A percentile compares a stretch with the other conserved stretches of the same genome.
Evolutionary conservation across 37 sponge, comb jelly and placozoan species (phyloP).

Genomic region (Oscarella lobularis): DNA sequence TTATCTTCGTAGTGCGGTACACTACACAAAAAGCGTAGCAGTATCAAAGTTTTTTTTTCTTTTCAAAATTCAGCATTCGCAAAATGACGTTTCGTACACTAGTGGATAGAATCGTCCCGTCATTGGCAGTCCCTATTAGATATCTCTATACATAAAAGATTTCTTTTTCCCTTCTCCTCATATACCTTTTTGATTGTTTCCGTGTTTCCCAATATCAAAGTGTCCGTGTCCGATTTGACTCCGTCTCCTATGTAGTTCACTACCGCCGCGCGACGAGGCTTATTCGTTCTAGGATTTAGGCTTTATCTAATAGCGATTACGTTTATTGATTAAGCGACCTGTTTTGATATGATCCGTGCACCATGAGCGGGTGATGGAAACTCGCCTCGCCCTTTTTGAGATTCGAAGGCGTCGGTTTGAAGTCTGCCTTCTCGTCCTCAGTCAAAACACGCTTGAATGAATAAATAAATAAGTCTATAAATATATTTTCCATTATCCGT

Average conservation of each 20-base stretch:
- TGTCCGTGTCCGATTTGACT: conserved; percentile 36
- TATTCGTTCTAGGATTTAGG: conserved; percentile 16
- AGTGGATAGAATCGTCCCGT: conserved; percentile 46
- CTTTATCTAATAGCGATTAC: not conserved
- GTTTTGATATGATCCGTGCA: conserved; percentile 47
- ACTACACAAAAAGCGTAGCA: too few species aligned
- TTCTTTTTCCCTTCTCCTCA: not conserved
- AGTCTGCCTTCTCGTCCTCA: conserved; percentile 14
- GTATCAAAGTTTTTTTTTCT: too few species aligned
- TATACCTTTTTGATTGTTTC: conserved; percentile 24
- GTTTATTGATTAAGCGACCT: conserved; percentile 3
- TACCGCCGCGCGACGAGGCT: conserved; percentile 35
- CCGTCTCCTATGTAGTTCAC: conserved; percentile 55
- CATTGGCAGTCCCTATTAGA: conserved; percentile 28
- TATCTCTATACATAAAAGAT: not conserved
- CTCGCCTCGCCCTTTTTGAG: conserved; percentile 49
- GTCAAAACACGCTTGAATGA: conserved; percentile 15
- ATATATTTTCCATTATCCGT: not conserved
- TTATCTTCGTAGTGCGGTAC: too few species aligned
- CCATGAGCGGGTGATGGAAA: conserved; percentile 50
- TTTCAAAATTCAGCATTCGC: too few species aligned
- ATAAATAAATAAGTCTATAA: not conserved
- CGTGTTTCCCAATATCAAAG: conserved; percentile 28
- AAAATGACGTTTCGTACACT: conserved; percentile 22
- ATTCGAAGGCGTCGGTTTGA: conserved; percentile 25